These are phyloP conservation scores for Formicarius rufipectus DNA, from an alignment of 2,113 vertebrate genomes.

Conservation along the genomic window DNA sequence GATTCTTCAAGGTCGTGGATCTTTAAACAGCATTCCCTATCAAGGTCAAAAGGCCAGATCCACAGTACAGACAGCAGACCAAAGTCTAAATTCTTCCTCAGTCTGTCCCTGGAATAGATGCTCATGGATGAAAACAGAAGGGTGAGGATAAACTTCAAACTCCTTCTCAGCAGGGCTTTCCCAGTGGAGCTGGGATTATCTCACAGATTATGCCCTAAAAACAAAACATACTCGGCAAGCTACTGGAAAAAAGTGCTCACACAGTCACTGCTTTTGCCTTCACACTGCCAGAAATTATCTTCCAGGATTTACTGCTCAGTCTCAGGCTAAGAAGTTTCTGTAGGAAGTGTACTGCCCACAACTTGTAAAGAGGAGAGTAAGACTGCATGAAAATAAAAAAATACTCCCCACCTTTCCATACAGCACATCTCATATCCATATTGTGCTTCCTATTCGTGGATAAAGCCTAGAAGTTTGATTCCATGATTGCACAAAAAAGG, in stretches of 20 bases:
- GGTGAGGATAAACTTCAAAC: neutral
- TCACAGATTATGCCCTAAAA: constrained; percentile 10
- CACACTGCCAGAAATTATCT: neutral
- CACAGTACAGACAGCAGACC: neutral
- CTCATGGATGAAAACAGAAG: neutral
- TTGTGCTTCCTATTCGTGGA: neutral
- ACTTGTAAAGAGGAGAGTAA: neutral
- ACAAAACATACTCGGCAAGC: neutral
- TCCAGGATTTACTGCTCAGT: neutral
- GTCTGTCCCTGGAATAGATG: neutral
- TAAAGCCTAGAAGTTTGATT: neutral
- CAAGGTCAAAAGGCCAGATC: neutral
- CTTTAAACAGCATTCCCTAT: neutral
- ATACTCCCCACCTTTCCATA: neutral
- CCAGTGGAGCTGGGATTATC: neutral
- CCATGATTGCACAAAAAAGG: neutral
- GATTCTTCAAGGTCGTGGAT: neutral
- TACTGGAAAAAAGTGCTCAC: neutral
- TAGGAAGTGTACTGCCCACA: neutral
- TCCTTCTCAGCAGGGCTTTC: neutral
- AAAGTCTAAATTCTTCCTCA: neutral
- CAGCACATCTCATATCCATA: neutral
- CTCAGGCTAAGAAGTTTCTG: neutral
- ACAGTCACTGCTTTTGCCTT: neutral
- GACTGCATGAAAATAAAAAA: neutral